Evolutionary conservation across 2,797 vertebrate genomes (phyloP).

Genomic region (Salarias fasciatus): DNA sequence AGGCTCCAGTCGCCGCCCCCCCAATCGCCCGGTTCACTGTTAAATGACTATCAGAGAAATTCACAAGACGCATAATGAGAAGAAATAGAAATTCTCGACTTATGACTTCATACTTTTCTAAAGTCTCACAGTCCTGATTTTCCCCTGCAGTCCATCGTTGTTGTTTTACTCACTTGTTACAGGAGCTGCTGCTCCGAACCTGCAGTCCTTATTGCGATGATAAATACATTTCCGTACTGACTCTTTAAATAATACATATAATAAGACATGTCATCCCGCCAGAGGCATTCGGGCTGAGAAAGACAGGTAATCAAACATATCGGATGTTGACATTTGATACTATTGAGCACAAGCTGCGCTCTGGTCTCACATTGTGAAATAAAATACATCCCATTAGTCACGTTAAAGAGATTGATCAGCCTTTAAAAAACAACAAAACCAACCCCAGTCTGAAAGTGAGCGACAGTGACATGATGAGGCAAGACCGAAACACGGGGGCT

Average conservation of each 20-base stretch:
- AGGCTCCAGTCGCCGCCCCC: background rate
- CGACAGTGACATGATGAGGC: constrained; percentile 16
- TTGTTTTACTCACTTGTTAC: constrained; percentile 5
- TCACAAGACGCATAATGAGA: no score
- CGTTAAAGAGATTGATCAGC: constrained; percentile 40
- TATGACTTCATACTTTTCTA: constrained; percentile 6
- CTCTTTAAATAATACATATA: constrained; percentile 22
- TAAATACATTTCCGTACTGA: constrained; percentile 70
- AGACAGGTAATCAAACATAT: no score
- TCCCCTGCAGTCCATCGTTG: no score
- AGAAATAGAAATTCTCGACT: no score
- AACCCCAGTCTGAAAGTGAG: background rate
- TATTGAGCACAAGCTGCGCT: no score
- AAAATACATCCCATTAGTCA: constrained; percentile 24
- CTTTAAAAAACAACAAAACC: background rate
- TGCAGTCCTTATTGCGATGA: constrained; percentile 15
- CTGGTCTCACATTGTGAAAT: no score
- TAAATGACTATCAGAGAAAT: no score
- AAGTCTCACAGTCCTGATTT: no score
- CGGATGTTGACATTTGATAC: no score
- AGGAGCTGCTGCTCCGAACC: constrained; percentile 47
- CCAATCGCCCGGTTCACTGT: no score
- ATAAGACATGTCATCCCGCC: background rate
- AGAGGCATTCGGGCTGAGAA: no score
- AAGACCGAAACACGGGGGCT: constrained; percentile 35